Conservation (phyloP, 2,888 invertebrate species). For the Panorpa germanica region DNA sequence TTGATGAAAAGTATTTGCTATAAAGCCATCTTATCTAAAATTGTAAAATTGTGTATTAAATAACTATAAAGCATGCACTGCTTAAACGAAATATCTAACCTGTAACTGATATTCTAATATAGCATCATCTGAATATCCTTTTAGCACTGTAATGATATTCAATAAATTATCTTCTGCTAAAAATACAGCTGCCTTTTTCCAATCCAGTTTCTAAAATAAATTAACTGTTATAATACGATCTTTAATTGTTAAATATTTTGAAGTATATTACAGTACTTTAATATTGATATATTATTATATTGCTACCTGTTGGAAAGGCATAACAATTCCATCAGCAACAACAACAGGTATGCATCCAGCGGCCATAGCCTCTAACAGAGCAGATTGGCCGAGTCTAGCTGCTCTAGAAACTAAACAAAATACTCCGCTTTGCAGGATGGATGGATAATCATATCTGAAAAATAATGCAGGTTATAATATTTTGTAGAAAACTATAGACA, state of each 20-base stretch:
- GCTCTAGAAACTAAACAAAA: constrained; percentile 74
- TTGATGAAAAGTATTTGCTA: constrained; percentile 60
- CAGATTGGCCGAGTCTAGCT: constrained; percentile 59
- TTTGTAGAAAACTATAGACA: too few relatives aligned
- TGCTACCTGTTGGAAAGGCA: constrained; percentile 65
- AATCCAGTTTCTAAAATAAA: constrained; percentile 34
- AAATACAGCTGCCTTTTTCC: constrained; percentile 46
- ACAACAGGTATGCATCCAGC: constrained; percentile 86
- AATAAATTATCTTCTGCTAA: constrained; percentile 48
- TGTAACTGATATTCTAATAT: constrained; percentile 58
- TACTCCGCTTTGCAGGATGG: constrained; percentile 45
- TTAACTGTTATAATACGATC: too few relatives aligned
- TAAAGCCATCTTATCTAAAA: constrained; percentile 69
- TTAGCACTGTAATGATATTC: constrained; percentile 38
- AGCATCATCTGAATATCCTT: constrained; percentile 43
- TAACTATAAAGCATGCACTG: too few relatives aligned
- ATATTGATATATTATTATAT: too few relatives aligned
- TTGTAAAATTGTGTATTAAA: too few relatives aligned
- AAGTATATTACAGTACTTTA: too few relatives aligned
- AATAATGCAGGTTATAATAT: too few relatives aligned
- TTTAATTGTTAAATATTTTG: too few relatives aligned
- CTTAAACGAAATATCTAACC: too few relatives aligned
- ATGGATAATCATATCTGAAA: constrained; percentile 58
- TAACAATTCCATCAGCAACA: constrained; percentile 62
- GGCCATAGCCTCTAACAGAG: constrained; percentile 68